Percentiles rank a stretch among this genome's conserved stretches.
Evolutionary conservation across 2,113 vertebrate species (phyloP).

Genomic region (Coturnix japonica): DNA sequence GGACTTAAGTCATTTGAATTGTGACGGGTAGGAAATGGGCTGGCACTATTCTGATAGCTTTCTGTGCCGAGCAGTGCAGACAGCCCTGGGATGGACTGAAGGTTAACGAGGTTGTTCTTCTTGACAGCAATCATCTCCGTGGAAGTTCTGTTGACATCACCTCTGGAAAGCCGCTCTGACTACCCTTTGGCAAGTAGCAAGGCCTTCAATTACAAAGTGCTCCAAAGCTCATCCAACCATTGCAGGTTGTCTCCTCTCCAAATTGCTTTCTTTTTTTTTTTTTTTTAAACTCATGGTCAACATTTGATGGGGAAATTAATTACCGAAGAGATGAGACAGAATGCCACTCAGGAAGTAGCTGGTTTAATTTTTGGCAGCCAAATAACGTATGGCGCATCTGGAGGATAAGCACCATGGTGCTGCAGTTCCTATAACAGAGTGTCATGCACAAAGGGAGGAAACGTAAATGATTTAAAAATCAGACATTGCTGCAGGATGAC

Average conservation of each 20-base stretch:
- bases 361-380: background rate
- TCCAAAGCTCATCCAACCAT: slow-evolving; percentile 2
- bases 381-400: background rate
- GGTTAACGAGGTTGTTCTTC: background rate
- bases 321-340: background rate
- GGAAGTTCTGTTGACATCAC: background rate
- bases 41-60: background rate
- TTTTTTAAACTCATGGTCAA: slow-evolving; percentile 12
- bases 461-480: slow-evolving; percentile 37
- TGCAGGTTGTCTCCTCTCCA: slow-evolving; percentile 6
- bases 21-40: background rate
- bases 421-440: background rate
- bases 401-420: background rate
- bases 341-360: background rate
- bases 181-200: background rate
- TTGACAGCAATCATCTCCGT: background rate
- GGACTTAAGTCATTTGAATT: background rate
- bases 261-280: slow-evolving; percentile 22
- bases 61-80: background rate
- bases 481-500: background rate
- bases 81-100: background rate
- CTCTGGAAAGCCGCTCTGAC: background rate
- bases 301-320: slow-evolving; percentile 56
- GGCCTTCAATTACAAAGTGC: background rate
- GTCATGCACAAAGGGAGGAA: slow-evolving; percentile 10